Evolutionary conservation across 2,888 invertebrate genomes (phyloP), one percentile per base, ranked within the genome.

Genomic region (Nesidiocoris tenuis): DNA sequence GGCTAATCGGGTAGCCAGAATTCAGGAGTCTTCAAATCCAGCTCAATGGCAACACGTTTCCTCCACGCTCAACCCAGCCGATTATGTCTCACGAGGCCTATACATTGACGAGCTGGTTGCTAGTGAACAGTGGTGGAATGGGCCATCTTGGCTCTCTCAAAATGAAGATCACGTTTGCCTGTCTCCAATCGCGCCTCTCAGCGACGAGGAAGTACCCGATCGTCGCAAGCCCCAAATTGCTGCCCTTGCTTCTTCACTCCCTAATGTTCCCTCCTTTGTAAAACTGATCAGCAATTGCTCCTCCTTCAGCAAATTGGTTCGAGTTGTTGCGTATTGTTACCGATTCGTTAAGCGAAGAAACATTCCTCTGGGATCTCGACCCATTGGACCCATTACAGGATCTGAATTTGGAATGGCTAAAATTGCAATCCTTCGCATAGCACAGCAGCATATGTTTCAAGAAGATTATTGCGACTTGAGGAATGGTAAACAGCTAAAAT

Each of bases 41-140:
- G 17, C 61, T 55, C 16, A 57, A 2, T 80, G 79, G 80, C 55
- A 54, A 24, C 78, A 80, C 65, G 75, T 80, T 19, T 39, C 19
- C 3, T 68, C 77, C 9, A 3, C 21, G n/a, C 61, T 78, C 5
- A 80, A 80, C 39, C 80, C 79, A 9, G 79, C 80, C 12, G 79
- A 79, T 70, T 25, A 75, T 22, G 7, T 80, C 3, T 79, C 79
- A 16, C 54, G 78, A 65, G 79, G 79, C 16, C 1, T 22, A 12
- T 23, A n/a, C 2, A 63, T 79, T n/a, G 64, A 24, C 0, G n/a
- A 75, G 9, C 56, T 80, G 9, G 7, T 17, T 22, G 9, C 39
- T 12, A 21, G 12, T n/a, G 21, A 19, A 1, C 19, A 78, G 21
- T 79, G 79, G 79, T 79, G 79, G 71, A 2, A 21, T 1, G 71